phyloP scores from a whole-genome alignment of 2,888 invertebrate species.

The Crepidodera aurea region DNA sequence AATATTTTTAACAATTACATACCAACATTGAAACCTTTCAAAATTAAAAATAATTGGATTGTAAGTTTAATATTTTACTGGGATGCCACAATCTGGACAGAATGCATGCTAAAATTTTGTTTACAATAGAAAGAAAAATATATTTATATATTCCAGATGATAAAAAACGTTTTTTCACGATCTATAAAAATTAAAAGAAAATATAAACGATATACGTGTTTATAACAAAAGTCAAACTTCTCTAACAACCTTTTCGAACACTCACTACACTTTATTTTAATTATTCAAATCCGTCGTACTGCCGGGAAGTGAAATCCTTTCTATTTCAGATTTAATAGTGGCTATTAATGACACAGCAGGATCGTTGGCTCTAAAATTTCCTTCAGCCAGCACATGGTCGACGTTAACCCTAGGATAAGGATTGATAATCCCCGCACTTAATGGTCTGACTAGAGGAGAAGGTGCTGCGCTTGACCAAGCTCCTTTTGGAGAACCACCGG shows the following conservation, averaged over 20 bases:
- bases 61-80: too few species aligned
- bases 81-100: too few species aligned
- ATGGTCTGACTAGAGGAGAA: slow-evolving; percentile 65
- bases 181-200: not conserved
- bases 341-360: slow-evolving; percentile 85
- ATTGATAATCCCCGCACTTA: slow-evolving; percentile 72
- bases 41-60: too few species aligned
- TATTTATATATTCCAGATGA: too few species aligned
- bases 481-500: slow-evolving; percentile 58
- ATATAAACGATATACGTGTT: not conserved
- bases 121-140: too few species aligned
- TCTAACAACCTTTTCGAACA: too few species aligned
- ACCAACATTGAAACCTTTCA: too few species aligned
- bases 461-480: slow-evolving; percentile 66
- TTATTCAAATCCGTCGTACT: slow-evolving; percentile 55
- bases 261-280: not conserved
- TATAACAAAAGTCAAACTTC: too few species aligned
- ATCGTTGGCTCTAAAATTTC: slow-evolving; percentile 69
- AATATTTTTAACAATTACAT: too few species aligned
- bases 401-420: slow-evolving; percentile 63
- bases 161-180: too few species aligned
- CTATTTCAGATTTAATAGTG: slow-evolving; percentile 80
- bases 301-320: slow-evolving; percentile 60
- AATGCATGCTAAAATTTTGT: too few species aligned
- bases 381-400: slow-evolving; percentile 67